Evolutionary conservation across 2,113 vertebrate genomes (phyloP).

Genomic region (Protobothrops flavoviridis): DNA sequence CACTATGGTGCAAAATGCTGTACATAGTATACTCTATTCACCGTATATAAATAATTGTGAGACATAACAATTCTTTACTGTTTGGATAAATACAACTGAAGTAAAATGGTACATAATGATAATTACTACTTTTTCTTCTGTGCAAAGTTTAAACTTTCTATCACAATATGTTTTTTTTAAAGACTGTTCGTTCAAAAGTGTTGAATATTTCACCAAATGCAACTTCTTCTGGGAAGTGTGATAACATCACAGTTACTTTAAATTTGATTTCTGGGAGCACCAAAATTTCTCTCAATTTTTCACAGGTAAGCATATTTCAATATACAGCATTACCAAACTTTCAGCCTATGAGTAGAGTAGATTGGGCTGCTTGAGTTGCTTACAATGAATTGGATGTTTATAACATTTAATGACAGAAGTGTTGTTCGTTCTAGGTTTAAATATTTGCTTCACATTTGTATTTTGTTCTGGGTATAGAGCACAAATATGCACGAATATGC

Average conservation of each 20-base stretch:
- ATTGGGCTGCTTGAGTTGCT: no score
- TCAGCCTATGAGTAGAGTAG: neutral
- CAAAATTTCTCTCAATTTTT: slow-evolving; percentile 69
- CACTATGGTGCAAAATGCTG: neutral
- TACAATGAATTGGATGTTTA: neutral
- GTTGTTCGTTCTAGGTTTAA: neutral
- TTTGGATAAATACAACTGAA: neutral
- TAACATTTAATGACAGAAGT: no score
- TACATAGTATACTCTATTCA: no score
- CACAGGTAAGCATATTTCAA: slow-evolving; percentile 70
- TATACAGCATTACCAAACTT: neutral
- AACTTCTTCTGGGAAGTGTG: slow-evolving; percentile 69
- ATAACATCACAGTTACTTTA: slow-evolving; percentile 62
- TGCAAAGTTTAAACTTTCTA: neutral
- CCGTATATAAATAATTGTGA: neutral
- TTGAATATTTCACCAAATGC: slow-evolving; percentile 74
- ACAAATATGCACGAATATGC: neutral
- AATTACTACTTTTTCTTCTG: neutral
- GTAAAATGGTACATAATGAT: neutral
- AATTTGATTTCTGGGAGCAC: slow-evolving; percentile 59
- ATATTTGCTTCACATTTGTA: neutral
- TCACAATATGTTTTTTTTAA: neutral
- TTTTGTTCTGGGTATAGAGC: neutral
- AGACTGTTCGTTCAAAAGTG: slow-evolving; percentile 67
- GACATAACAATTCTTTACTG: neutral